Conservation (phyloP, 2,797 vertebrate species). For the Labroides dimidiatus region DNA sequence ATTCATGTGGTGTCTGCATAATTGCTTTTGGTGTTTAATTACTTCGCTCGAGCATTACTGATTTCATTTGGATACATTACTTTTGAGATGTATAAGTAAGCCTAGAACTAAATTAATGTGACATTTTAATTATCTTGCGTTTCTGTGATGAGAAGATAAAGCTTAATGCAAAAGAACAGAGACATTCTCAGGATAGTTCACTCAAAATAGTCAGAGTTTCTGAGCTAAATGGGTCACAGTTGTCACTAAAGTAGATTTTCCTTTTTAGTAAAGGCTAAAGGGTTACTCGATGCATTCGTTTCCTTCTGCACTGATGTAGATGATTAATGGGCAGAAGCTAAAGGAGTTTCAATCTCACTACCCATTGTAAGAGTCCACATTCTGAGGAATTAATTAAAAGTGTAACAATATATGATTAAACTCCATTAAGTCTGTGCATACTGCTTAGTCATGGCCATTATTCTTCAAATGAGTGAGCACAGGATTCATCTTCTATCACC, state of each 20-base stretch:
- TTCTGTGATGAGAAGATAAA: constrained; percentile 8
- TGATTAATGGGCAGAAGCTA: constrained; percentile 64
- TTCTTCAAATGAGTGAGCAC: constrained; percentile 45
- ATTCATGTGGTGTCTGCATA: constrained; percentile 5
- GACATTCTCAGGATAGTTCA: background rate
- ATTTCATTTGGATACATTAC: constrained; percentile 27
- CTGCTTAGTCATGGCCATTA: constrained; percentile 59
- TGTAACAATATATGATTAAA: constrained; percentile 73
- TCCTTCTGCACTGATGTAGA: constrained; percentile 56
- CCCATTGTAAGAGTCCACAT: constrained; percentile 60
- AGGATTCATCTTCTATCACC: constrained; percentile 26
- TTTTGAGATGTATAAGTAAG: constrained; percentile 15
- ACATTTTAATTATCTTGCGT: constrained; percentile 8
- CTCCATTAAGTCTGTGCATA: constrained; percentile 43
- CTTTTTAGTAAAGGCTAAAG: constrained; percentile 50
- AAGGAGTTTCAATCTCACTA: constrained; percentile 57
- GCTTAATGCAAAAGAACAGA: constrained; percentile 8
- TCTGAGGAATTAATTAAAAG: constrained; percentile 74
- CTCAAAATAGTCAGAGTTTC: constrained; percentile 15
- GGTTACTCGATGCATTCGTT: constrained; percentile 48
- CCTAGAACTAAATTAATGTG: constrained; percentile 17
- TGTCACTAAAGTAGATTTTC: constrained; percentile 43
- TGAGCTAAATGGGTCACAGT: constrained; percentile 13
- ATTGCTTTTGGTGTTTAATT: constrained; percentile 25
- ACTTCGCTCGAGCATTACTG: constrained; percentile 7